Evolutionary conservation across 2,888 invertebrate species (phyloP).

Genomic region (Synanthedon formicaeformis): DNA sequence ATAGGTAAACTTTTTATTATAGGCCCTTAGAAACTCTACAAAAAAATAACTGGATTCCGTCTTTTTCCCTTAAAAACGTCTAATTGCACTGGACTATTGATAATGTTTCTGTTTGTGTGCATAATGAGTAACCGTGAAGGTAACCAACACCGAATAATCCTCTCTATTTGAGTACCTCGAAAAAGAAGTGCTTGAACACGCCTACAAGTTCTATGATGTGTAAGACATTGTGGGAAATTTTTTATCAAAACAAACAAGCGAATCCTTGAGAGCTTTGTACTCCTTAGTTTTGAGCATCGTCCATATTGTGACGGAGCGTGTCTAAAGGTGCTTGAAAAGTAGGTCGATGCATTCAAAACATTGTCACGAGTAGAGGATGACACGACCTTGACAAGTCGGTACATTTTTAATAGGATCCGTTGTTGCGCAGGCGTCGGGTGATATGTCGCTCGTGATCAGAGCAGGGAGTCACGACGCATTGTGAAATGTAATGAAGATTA

Average conservation of each 20-base stretch:
- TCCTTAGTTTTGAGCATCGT: background rate
- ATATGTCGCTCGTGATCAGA: constrained; percentile 35
- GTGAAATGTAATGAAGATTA: constrained; percentile 18
- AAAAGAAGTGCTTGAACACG: background rate
- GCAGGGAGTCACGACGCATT: constrained; percentile 41
- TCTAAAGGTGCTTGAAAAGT: constrained; percentile 2
- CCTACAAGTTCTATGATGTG: background rate
- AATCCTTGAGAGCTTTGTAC: background rate
- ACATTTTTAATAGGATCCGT: constrained; percentile 25
- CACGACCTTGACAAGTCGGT: constrained; percentile 14
- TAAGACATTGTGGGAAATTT: background rate
- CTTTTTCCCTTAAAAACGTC: no score
- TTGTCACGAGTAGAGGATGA: constrained; percentile 6
- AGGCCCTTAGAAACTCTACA: no score
- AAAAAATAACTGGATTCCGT: no score
- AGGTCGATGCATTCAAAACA: constrained; percentile 6
- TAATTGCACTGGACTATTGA: no score
- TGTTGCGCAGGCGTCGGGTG: constrained; percentile 17
- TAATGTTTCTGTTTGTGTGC: background rate
- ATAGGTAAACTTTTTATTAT: no score
- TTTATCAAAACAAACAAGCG: constrained; percentile 1
- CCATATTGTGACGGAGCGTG: background rate
- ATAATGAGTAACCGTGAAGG: no score
- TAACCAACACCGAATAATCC: no score
- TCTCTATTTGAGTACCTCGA: no score